phyloP scores from a whole-genome alignment of 2,797 vertebrate species.

The Periparus ater region DNA sequence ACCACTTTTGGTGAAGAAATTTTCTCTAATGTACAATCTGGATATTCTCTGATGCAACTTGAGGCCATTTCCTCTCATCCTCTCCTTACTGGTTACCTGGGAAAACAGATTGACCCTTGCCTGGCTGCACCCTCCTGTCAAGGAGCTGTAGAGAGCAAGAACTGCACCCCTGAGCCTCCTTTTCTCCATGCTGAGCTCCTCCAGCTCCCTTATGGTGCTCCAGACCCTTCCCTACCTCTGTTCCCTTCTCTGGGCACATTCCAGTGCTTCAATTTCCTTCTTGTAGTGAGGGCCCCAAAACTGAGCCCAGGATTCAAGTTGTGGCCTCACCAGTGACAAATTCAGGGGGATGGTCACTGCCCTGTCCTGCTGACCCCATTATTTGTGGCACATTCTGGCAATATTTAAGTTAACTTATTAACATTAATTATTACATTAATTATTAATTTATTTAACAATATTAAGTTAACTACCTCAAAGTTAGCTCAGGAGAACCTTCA shows the following conservation, averaged over 20 bases:
- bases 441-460: background rate
- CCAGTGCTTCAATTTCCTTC: fast-evolving
- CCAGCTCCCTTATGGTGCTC: background rate
- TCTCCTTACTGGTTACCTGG: fast-evolving
- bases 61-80: background rate
- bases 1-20: background rate
- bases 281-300: background rate
- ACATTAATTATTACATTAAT: too few species aligned
- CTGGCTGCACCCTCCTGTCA: background rate
- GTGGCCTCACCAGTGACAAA: background rate
- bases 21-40: background rate
- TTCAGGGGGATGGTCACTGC: background rate
- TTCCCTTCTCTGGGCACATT: background rate
- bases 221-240: background rate
- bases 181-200: background rate
- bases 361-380: background rate
- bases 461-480: background rate
- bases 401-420: background rate
- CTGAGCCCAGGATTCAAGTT: background rate
- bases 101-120: fast-evolving
- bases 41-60: background rate
- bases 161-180: background rate
- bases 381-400: background rate
- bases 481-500: background rate
- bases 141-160: background rate